A percentile compares a stretch with the other conserved stretches of the same genome.
These are phyloP conservation scores for Tolypeutes matacus DNA, from an alignment of 2,797 vertebrate species.

Conservation along the genomic window DNA sequence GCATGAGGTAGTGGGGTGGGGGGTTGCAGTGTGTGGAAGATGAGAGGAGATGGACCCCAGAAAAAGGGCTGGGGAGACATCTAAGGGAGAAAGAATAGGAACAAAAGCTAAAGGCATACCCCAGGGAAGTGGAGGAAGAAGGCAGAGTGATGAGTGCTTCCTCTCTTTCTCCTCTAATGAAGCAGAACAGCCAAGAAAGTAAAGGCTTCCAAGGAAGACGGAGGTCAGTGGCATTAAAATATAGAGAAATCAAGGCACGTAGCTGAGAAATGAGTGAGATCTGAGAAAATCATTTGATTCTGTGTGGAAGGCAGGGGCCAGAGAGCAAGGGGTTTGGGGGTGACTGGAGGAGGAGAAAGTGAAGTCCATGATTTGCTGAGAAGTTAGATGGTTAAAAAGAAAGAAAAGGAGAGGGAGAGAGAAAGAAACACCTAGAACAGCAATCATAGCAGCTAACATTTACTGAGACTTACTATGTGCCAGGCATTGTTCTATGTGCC, in stretches of 20 bases:
- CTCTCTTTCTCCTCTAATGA: not conserved
- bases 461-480: not conserved
- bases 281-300: not conserved
- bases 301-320: not conserved
- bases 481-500: not conserved
- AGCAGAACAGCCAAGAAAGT: not conserved
- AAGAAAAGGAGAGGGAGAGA: not conserved
- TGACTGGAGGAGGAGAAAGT: conserved; percentile 12
- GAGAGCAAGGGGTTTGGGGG: conserved; percentile 41
- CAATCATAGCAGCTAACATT: not conserved
- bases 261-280: not conserved
- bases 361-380: not conserved
- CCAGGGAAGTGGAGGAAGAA: not conserved
- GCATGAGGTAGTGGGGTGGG: not conserved
- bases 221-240: not conserved
- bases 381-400: not conserved
- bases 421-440: not conserved
- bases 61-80: not conserved
- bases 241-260: not conserved
- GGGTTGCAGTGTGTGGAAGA: not conserved
- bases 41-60: not conserved
- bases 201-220: not conserved
- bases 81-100: not conserved
- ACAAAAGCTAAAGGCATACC: not conserved
- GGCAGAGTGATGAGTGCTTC: not conserved